A percentile compares a stretch with the other conserved stretches of the same genome.
Conservation (phyloP, 2,888 invertebrate species). For the Ichneumoninae sp. region DNA sequence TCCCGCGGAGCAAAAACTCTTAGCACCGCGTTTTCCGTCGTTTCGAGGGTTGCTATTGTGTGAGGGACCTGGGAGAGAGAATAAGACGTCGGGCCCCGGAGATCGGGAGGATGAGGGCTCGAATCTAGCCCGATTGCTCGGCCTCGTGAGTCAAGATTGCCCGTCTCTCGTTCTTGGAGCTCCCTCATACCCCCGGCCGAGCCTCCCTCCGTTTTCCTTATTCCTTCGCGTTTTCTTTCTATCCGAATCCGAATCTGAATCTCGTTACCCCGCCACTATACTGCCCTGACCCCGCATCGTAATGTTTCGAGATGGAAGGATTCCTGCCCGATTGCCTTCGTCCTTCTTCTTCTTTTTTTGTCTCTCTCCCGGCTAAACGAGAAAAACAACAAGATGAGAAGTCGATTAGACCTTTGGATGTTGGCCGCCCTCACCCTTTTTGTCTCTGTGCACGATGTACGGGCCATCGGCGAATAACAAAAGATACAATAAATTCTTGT, state of each 20-base stretch:
- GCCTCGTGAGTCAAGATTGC: slow-evolving; percentile 62
- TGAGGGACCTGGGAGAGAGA: neutral
- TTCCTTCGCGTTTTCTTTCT: slow-evolving; percentile 47
- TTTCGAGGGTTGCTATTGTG: slow-evolving; percentile 58
- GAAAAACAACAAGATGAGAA: slow-evolving; percentile 36
- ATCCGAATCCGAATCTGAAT: slow-evolving; percentile 57
- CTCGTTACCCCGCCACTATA: slow-evolving; percentile 37
- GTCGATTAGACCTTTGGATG: slow-evolving; percentile 36
- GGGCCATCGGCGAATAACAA: slow-evolving; percentile 31
- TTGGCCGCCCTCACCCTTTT: neutral
- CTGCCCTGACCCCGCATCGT: neutral
- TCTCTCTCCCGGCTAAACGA: neutral
- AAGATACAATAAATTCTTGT: slow-evolving; percentile 29
- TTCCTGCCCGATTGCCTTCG: slow-evolving; percentile 38
- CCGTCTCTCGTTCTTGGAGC: slow-evolving; percentile 34
- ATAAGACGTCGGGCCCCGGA: slow-evolving; percentile 29
- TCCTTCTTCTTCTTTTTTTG: neutral
- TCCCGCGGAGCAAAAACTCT: slow-evolving; percentile 49
- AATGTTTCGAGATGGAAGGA: slow-evolving; percentile 31
- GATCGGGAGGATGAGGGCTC: slow-evolving; percentile 1
- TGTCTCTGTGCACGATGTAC: slow-evolving; percentile 9
- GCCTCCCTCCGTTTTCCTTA: slow-evolving; percentile 14
- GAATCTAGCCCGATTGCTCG: slow-evolving; percentile 48
- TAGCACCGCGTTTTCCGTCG: slow-evolving; percentile 52
- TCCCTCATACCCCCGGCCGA: neutral